Percentiles rank a stretch among this genome's conserved stretches.
Conservation (phyloP, 1,140 invertebrate species). For the Idris sp. region DNA sequence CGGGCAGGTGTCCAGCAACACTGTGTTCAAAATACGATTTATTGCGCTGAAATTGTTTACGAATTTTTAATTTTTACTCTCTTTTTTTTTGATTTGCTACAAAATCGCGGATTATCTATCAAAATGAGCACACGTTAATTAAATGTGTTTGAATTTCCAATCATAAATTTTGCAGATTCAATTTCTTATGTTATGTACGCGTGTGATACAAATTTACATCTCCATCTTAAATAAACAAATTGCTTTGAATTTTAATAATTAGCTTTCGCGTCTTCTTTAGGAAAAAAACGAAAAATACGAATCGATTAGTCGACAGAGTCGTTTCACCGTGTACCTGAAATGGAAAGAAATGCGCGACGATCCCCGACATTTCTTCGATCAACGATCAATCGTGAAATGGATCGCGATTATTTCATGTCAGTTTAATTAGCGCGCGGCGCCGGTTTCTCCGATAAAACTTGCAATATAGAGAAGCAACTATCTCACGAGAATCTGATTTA, state of each 20-base stretch:
- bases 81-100: no score
- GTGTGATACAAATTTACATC: not conserved
- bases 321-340: slow-evolving; percentile 10
- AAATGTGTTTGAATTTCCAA: no score
- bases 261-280: not conserved
- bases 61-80: no score
- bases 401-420: slow-evolving; percentile 77
- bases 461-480: slow-evolving; percentile 73
- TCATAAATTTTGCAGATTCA: no score
- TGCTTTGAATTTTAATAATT: slow-evolving; percentile 29
- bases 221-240: slow-evolving; percentile 21
- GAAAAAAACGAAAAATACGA: slow-evolving; percentile 21
- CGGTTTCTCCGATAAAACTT: slow-evolving; percentile 76
- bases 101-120: no score
- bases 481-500: slow-evolving; percentile 79
- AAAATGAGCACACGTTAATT: no score
- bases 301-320: slow-evolving; percentile 23
- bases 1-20: slow-evolving; percentile 24
- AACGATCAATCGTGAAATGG: slow-evolving; percentile 76
- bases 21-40: no score
- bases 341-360: slow-evolving; percentile 25
- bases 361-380: slow-evolving; percentile 72
- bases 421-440: slow-evolving; percentile 78
- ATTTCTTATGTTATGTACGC: no score
- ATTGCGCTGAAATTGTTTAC: no score